Base-by-base conservation (phyloP, 2,797 vertebrate genomes). In the Octomys mimax region DNA sequence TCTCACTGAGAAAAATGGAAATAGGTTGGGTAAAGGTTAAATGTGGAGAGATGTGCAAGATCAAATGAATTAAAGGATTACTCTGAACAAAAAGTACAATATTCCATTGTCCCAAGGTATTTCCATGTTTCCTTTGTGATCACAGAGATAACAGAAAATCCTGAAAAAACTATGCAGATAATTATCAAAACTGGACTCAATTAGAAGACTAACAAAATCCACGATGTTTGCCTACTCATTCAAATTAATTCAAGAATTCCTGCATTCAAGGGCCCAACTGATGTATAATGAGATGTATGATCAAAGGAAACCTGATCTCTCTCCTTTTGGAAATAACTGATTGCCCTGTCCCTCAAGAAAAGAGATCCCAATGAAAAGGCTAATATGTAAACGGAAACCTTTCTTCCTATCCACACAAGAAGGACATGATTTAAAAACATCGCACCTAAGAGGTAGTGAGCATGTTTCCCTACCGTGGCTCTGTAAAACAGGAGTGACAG, bases 31-130 rank as follows among this genome's bases (percentile, higher is more conserved):
- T 62, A 89, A 28, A 73, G 21, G 54, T 75, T 96, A 91, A 93
- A 85, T 92, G 46, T 80, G 62, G 62, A 71, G 28, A 85, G 87
- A 75, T 26, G 79, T 2, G 11, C 31, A 92, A 19, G 22, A 92
- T 24, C 84, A 94, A 90, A 93, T 89, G 66, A 89, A 28, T 85
- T 79, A 59, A 77, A 6, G 59, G 33, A 93, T 2, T 89, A 19
- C 89, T 96, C 97, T 80, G 75, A 91, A 87, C 16, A 85, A 87
- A 96, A 97, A 96, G 33, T n/a, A 21, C 89, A 95, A 92, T 46
- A 62, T 70, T 77, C 88, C 26, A 94, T 91, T 96, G 94, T 89
- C 66, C 71, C 46, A 89, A 31, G 16, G 22, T 49, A 82, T 87
- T 52, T 95, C 80, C 19, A 94, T 49, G 28, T 85, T 94, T 95